Conservation (phyloP, 2,888 invertebrate genomes). For the Drosophila borborema region DNA sequence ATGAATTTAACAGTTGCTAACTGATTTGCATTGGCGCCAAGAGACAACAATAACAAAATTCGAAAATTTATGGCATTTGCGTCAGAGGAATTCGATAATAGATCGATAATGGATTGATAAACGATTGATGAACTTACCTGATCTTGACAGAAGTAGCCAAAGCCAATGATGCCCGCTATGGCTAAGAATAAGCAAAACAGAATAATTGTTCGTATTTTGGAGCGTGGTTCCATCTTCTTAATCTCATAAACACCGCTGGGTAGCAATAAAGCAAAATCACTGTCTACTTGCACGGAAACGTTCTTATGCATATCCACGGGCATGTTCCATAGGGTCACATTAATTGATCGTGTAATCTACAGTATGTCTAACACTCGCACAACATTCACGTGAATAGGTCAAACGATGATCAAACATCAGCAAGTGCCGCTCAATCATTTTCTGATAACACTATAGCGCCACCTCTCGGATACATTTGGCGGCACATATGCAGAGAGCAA, state of each 20-base stretch:
- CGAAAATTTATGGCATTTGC: slow-evolving; percentile 47
- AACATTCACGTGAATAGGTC: slow-evolving; percentile 25
- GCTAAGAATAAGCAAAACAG: slow-evolving; percentile 93
- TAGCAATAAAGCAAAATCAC: slow-evolving; percentile 92
- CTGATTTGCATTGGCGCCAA: slow-evolving; percentile 79
- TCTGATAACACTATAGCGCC: slow-evolving; percentile 25
- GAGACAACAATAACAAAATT: neutral
- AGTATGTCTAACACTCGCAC: neutral
- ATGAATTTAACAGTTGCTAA: slow-evolving; percentile 51
- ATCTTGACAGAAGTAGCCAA: slow-evolving; percentile 95
- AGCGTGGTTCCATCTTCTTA: slow-evolving; percentile 94
- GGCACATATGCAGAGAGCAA: neutral
- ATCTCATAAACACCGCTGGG: slow-evolving; percentile 92
- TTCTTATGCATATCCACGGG: slow-evolving; percentile 88
- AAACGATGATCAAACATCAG: slow-evolving; percentile 4
- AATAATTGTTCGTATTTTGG: slow-evolving; percentile 92
- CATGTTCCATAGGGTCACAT: slow-evolving; percentile 73
- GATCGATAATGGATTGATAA: slow-evolving; percentile 18
- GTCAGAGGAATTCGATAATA: slow-evolving; percentile 28
- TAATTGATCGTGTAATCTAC: slow-evolving; percentile 4
- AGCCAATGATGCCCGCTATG: slow-evolving; percentile 94
- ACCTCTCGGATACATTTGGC: slow-evolving; percentile 17
- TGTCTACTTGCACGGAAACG: slow-evolving; percentile 93
- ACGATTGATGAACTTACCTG: slow-evolving; percentile 87
- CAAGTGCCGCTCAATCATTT: slow-evolving; percentile 39